phyloP scores from a whole-genome alignment of 2,113 vertebrate genomes.

The Actenoides lindsayi region DNA sequence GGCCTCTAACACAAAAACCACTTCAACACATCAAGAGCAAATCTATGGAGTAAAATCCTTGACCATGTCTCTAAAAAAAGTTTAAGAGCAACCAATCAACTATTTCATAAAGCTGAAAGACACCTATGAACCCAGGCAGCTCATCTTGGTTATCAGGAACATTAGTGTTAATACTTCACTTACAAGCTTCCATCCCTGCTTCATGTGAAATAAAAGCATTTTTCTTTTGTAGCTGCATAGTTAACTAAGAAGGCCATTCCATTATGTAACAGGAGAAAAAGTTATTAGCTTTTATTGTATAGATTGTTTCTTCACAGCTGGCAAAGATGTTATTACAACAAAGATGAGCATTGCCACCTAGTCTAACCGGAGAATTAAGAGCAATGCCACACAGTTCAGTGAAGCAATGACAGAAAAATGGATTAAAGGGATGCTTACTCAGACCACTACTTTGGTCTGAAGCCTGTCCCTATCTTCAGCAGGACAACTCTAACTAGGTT shows the following conservation, averaged over 20 bases:
- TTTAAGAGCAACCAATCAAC: neutral
- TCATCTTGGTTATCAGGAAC: neutral
- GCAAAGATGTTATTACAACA: neutral
- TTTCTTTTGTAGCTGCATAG: neutral
- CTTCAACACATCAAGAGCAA: neutral
- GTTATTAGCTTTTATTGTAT: accelerated
- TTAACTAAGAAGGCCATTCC: neutral
- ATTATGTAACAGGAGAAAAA: neutral
- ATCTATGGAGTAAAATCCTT: neutral
- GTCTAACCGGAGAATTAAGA: neutral
- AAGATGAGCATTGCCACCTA: neutral
- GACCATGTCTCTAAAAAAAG: neutral
- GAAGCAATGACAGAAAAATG: neutral
- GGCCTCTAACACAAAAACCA: neutral
- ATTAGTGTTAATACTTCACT: neutral
- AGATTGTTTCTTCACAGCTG: neutral
- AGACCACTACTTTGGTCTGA: neutral
- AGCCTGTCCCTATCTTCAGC: neutral
- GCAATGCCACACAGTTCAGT: neutral
- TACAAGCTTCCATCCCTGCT: neutral
- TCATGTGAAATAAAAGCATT: neutral
- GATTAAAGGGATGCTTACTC: neutral
- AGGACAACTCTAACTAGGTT: neutral
- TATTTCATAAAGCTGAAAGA: neutral
- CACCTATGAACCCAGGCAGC: neutral